Percentiles rank a stretch among this genome's conserved stretches.
These are phyloP conservation scores for Conomelus anceps DNA, from an alignment of 2,888 invertebrate species.

Conservation along the genomic window DNA sequence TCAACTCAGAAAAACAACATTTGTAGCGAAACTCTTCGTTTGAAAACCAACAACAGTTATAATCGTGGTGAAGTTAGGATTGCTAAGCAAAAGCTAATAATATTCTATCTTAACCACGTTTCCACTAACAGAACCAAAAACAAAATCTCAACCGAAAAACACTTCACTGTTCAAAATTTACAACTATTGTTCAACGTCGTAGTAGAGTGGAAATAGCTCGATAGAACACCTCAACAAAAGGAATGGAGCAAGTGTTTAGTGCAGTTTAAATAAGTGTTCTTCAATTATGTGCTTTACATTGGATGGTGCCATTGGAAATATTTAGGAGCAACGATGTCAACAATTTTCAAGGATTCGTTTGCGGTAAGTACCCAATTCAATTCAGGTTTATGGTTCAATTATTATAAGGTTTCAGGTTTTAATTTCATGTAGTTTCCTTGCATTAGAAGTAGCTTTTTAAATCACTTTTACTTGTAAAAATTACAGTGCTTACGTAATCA, in stretches of 20 bases:
- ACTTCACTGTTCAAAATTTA: background rate
- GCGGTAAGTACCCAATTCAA: constrained; percentile 19
- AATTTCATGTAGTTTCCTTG: background rate
- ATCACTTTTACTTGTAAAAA: too few relatives aligned
- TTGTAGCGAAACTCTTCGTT: background rate
- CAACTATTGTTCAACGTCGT: background rate
- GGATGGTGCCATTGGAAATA: background rate
- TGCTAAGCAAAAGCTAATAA: background rate
- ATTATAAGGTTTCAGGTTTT: background rate
- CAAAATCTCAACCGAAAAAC: background rate
- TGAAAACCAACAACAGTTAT: background rate
- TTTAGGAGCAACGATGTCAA: constrained; percentile 15
- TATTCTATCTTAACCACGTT: too few relatives aligned
- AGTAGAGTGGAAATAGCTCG: background rate
- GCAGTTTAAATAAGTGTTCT: background rate
- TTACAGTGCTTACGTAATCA: too few relatives aligned
- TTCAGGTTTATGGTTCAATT: background rate
- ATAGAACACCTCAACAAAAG: background rate
- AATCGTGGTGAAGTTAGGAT: background rate
- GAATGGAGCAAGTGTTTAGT: background rate
- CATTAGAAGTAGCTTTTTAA: background rate
- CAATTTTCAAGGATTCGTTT: constrained; percentile 27
- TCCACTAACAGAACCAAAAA: background rate
- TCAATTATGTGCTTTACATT: background rate
- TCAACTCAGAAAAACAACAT: background rate